phyloP scores from a whole-genome alignment of 2,113 vertebrate genomes.

The Gila orcuttii region DNA sequence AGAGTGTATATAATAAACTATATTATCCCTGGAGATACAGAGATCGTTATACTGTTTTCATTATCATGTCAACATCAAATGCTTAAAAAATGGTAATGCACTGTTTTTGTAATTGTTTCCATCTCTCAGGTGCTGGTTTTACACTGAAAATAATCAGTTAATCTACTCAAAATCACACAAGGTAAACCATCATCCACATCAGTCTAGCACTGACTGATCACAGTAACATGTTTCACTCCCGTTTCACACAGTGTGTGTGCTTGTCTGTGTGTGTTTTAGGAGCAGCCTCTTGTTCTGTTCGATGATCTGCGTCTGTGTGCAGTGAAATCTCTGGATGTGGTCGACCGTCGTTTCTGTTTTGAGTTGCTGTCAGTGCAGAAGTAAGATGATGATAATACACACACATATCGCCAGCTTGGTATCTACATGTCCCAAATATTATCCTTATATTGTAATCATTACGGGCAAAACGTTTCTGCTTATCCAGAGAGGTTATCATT shows the following conservation, averaged over 20 bases:
- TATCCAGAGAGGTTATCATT: too few relatives aligned
- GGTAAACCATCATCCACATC: conserved; percentile 56
- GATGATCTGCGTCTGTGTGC: conserved; percentile 77
- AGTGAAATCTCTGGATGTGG: conserved; percentile 69
- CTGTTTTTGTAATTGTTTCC: too few relatives aligned
- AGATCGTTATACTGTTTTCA: neutral
- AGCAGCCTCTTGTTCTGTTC: conserved; percentile 68
- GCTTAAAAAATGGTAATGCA: neutral
- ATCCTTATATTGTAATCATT: too few relatives aligned
- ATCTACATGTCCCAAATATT: too few relatives aligned
- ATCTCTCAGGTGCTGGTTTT: conserved; percentile 74
- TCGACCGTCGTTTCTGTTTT: conserved; percentile 76
- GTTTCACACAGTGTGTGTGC: neutral
- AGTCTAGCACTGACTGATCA: neutral
- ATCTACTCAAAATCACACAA: conserved; percentile 76
- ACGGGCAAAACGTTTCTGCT: too few relatives aligned
- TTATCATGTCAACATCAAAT: neutral
- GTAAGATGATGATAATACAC: conserved; percentile 58
- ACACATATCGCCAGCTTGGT: neutral
- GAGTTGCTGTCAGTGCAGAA: conserved; percentile 78
- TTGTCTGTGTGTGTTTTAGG: conserved; percentile 61
- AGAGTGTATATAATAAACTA: too few relatives aligned
- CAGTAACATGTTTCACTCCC: neutral
- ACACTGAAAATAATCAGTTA: conserved; percentile 74
- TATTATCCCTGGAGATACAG: neutral